Base-by-base conservation (phyloP, 2,797 vertebrate species). In the Meda fulgida region DNA sequence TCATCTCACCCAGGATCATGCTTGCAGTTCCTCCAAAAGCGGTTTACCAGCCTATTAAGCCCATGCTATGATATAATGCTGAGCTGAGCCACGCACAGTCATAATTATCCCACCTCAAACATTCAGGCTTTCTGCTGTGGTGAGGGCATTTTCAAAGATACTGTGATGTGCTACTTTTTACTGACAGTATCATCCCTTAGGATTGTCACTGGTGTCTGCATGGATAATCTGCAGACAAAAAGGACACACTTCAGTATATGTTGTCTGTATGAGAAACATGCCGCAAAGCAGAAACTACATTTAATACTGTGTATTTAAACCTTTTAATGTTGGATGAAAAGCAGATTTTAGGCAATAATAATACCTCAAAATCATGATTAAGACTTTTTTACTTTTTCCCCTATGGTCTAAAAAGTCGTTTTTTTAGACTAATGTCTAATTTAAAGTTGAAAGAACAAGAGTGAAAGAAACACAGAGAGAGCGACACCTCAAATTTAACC, bases 21-120 rank as follows among this genome's bases (percentile, higher is more conserved):
- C 55, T 55, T 65, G 55, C 26, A 80, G 26, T 36, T n/a, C 34
- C 73, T 53, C 80, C 66, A 75, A 84, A 83, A 80, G 58, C 23
- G 55, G 38, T 69, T 69, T 46, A 72, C 40, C 81, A 75, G 26
- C 40, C 3, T 48, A 55, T 63, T 73, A 70, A 85, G 26, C 53
- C 40, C 55, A 23, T 70, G 86, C 80, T 73, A 60, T 81, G 53
- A 78, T 36, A 80, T 53, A 65, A 84, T 51, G n/a, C 78, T 80
- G n/a, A n/a, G 82, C 38, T 72, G 38, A 86, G 66, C 71, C 76
- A 78, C 16, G 6, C 38, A 31, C 43, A 72, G 69, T 75, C 31
- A 58, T 76, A 72, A 77, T 40, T 78, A 80, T 73, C 36, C 40
- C 26, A 58, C 38, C 36, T 66, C 55, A 78, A 78, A 86, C 38